phyloP scores from a whole-genome alignment of 2,797 vertebrate genomes.

The Microctenopoma lineatum region DNA sequence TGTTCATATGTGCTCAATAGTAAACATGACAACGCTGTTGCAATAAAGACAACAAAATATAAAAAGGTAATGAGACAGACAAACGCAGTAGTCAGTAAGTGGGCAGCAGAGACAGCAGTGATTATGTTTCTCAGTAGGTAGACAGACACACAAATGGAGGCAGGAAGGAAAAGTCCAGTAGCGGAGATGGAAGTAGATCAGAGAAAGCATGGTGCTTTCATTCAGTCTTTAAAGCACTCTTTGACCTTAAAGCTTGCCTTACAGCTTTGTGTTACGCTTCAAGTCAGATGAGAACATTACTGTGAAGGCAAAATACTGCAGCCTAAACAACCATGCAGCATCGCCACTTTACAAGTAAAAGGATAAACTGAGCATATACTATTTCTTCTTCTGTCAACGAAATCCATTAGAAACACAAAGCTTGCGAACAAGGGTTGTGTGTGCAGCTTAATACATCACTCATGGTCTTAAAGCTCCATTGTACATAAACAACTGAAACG shows the following conservation, averaged over 20 bases:
- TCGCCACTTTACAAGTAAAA: not conserved
- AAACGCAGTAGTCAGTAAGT: slow-evolving; percentile 13
- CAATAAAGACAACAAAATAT: slow-evolving; percentile 24
- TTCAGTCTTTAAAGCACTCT: slow-evolving; percentile 25
- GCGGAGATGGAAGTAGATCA: slow-evolving; percentile 21
- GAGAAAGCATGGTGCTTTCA: slow-evolving; percentile 9
- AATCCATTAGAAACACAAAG: not conserved
- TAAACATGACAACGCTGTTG: slow-evolving; percentile 12
- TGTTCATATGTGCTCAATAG: not conserved
- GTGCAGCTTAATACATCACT: not conserved
- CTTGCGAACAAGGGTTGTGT: not conserved
- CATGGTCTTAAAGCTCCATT: too few relatives aligned
- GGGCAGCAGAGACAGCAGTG: slow-evolving; percentile 31
- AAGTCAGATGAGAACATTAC: not conserved
- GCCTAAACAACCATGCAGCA: not conserved
- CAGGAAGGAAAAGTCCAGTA: slow-evolving; percentile 14
- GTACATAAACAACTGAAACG: not conserved
- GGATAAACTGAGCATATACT: too few relatives aligned
- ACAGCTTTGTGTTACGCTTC: slow-evolving; percentile 1
- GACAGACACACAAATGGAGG: slow-evolving; percentile 21
- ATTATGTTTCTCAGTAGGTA: slow-evolving; percentile 25
- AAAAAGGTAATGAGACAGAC: slow-evolving; percentile 25
- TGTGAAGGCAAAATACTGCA: slow-evolving; percentile 3
- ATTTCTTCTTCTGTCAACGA: not conserved
- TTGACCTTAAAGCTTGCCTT: slow-evolving; percentile 25